phyloP scores from a whole-genome alignment of 2,888 invertebrate species.

The Acanthoscelides obtectus region DNA sequence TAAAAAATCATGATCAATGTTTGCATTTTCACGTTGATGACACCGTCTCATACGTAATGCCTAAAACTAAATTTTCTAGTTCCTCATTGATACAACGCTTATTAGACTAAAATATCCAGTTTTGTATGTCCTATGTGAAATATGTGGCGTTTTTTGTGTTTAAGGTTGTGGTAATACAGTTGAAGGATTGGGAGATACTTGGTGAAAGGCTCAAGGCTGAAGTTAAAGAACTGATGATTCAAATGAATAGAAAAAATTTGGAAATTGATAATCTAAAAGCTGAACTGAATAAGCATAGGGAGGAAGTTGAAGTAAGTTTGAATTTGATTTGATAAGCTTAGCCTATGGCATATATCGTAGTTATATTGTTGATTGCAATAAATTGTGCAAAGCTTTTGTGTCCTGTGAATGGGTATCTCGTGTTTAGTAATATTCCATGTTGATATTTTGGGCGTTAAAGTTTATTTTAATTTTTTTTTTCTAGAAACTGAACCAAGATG shows the following conservation, averaged over 20 bases:
- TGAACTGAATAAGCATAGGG: slow-evolving; percentile 53
- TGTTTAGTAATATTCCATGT: neutral
- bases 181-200: slow-evolving; percentile 54
- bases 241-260: slow-evolving; percentile 50
- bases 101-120: neutral
- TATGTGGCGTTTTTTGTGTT: no score
- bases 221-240: slow-evolving; percentile 53
- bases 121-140: no score
- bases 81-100: no score
- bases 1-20: no score
- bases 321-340: no score
- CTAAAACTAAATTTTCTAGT: no score
- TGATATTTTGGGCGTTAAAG: neutral
- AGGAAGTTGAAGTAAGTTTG: slow-evolving; percentile 52
- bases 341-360: no score
- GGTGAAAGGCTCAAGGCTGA: slow-evolving; percentile 53
- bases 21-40: no score
- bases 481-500: slow-evolving; percentile 55
- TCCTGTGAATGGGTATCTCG: no score
- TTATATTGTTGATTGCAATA: no score
- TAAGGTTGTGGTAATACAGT: slow-evolving; percentile 38
- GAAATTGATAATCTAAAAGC: slow-evolving; percentile 52
- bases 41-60: no score
- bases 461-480: slow-evolving; percentile 19
- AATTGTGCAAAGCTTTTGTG: no score